These are phyloP conservation scores for Nicator chloris DNA, from an alignment of 2,113 vertebrate genomes.

Conservation along the genomic window DNA sequence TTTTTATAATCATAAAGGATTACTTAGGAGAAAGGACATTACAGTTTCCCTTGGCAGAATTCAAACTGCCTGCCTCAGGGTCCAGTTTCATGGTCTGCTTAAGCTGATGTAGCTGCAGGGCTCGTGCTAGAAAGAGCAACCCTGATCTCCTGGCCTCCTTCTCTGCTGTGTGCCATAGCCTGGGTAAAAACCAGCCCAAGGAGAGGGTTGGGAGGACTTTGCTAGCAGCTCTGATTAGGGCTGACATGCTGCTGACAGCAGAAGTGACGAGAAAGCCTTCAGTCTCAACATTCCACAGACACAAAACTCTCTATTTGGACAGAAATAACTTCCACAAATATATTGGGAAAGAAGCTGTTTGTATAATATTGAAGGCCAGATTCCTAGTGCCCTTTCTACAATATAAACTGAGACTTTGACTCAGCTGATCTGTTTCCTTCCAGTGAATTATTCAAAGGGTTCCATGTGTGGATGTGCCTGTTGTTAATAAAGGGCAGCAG, in stretches of 20 bases:
- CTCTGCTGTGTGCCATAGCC: background rate
- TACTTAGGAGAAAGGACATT: background rate
- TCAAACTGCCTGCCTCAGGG: background rate
- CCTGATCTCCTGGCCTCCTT: background rate
- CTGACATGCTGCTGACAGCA: background rate
- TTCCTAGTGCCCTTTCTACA: background rate
- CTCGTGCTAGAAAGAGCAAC: background rate
- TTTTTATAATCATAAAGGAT: background rate
- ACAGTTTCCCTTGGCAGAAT: background rate
- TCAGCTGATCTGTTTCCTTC: background rate
- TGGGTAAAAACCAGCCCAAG: background rate
- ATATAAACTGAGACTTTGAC: background rate
- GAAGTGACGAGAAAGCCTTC: background rate
- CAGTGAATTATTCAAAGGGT: background rate
- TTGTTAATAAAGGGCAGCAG: background rate
- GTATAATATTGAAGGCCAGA: background rate
- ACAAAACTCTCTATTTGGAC: background rate
- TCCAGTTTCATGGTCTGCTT: background rate
- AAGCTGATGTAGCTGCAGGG: background rate
- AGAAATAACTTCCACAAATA: background rate
- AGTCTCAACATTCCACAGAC: background rate
- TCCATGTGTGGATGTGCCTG: background rate
- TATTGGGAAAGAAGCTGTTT: background rate
- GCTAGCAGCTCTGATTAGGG: background rate
- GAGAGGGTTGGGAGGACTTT: background rate